Base-by-base conservation (phyloP, 2,797 vertebrate genomes). In the Neostethus bicornis region DNA sequence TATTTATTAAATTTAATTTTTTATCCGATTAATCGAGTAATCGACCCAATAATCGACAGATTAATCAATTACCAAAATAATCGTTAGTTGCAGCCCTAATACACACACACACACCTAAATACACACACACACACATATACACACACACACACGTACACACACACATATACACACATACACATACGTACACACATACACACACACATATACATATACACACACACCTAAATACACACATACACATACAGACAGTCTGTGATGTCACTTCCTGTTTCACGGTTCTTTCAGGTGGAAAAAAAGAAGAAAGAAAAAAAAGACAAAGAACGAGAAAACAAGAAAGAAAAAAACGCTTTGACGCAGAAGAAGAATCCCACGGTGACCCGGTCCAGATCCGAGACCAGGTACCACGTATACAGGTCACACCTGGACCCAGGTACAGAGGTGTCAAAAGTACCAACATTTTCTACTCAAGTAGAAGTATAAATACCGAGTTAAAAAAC, bases 251-350 rank as follows among this genome's bases (percentile, higher is more conserved):
- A 2, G 21, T 11, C 2, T 13, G 41, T 13, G 8, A 23, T 16
- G 21, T 4, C 46, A 20, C 23, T 13, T 9, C 13, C 17, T 43
- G 21, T 48, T 34, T 29, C 11, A 3, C 8, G 21, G 32, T 24
- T 8, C 60, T 42, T 52, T 12, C 28, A 66, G 92, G 52, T 88
- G 77, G 92, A 92, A 42, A 92, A 94, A 86, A 95, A 94, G 87
- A 96, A 95, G 83, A 98, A 98, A 63, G 96, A 99, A 79, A 98
- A 98, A 91, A 98, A 94, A 70, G 96, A 98, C 85, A 98, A 98
- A 69, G 96, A 98, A 69, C 66, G 96, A 61, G 96, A 97, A 83
- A 98, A 98, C 0, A 93, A 95, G 61, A 95, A 96, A 49, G 96
- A 98, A 84, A 98, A 95, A 83, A 96, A 74, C 0, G 91, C 95